A percentile compares a stretch with the other conserved stretches of the same genome.
Conservation (phyloP, 2,888 invertebrate species). For the Sesamia inferens region DNA sequence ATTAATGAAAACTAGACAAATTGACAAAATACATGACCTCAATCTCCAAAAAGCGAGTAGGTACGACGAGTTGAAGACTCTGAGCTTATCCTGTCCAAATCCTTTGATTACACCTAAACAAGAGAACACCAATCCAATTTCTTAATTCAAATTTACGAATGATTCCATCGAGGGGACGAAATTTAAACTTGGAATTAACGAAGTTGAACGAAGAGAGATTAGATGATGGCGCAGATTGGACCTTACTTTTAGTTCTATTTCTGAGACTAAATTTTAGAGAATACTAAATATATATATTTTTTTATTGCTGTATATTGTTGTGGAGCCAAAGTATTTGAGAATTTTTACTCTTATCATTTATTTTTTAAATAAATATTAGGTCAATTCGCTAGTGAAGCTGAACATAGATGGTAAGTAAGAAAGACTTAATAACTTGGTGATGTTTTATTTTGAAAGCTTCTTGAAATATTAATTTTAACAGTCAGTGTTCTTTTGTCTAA, state of each 20-base stretch:
- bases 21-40: slow-evolving; percentile 37
- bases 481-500: no score
- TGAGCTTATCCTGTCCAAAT: slow-evolving; percentile 52
- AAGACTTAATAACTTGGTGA: no score
- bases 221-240: slow-evolving; percentile 36
- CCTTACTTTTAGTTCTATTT: neutral
- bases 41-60: slow-evolving; percentile 33
- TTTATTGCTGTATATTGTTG: neutral
- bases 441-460: no score
- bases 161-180: slow-evolving; percentile 65
- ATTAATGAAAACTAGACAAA: slow-evolving; percentile 50
- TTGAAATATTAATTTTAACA: no score
- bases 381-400: no score
- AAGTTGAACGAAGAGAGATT: slow-evolving; percentile 52
- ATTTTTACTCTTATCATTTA: neutral
- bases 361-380: no score
- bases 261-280: neutral
- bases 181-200: slow-evolving; percentile 69
- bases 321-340: neutral
- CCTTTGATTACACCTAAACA: slow-evolving; percentile 65
- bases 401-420: no score
- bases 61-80: slow-evolving; percentile 25
- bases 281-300: neutral
- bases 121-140: slow-evolving; percentile 74
- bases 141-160: slow-evolving; percentile 74